These are phyloP conservation scores for Orchesella cincta DNA, from an alignment of 1,140 invertebrate genomes.

Conservation along the genomic window DNA sequence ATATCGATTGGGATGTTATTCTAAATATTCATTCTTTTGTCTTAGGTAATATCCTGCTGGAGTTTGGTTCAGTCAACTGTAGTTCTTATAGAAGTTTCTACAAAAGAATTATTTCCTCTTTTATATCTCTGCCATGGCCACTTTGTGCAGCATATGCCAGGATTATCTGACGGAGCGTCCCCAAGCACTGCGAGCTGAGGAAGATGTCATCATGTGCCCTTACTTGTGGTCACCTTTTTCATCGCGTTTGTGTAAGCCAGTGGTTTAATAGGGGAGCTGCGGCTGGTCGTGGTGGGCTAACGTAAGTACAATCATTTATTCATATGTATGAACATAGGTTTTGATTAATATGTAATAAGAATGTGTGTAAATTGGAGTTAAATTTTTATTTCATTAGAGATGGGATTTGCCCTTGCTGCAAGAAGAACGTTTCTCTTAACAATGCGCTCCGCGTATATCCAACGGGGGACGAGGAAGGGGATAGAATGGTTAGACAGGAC, in stretches of 20 bases:
- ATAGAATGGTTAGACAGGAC: not conserved
- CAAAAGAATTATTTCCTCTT: no score
- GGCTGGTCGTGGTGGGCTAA: not conserved
- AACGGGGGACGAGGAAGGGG: slow-evolving; percentile 24
- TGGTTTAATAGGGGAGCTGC: slow-evolving; percentile 27
- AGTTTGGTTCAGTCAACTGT: no score
- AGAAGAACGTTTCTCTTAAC: not conserved
- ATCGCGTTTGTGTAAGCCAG: slow-evolving; percentile 4
- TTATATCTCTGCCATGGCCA: no score
- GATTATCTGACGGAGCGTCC: slow-evolving; percentile 27
- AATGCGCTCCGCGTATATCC: slow-evolving; percentile 13
- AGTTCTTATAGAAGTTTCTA: no score
- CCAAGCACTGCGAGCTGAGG: not conserved
- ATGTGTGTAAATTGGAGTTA: not conserved
- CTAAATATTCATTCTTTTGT: no score
- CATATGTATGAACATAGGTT: not conserved
- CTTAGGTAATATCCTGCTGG: no score
- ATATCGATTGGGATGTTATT: no score
- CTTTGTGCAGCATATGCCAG: slow-evolving; percentile 7
- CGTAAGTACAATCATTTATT: not conserved
- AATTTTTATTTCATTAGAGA: not conserved
- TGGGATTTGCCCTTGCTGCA: slow-evolving; percentile 8
- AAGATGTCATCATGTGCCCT: not conserved
- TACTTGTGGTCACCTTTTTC: slow-evolving; percentile 33
- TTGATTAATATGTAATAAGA: slow-evolving; percentile 10